Percentiles rank a stretch among this genome's conserved stretches.
phyloP scores from a whole-genome alignment of 2,888 invertebrate genomes.

The Pammene fasciana region DNA sequence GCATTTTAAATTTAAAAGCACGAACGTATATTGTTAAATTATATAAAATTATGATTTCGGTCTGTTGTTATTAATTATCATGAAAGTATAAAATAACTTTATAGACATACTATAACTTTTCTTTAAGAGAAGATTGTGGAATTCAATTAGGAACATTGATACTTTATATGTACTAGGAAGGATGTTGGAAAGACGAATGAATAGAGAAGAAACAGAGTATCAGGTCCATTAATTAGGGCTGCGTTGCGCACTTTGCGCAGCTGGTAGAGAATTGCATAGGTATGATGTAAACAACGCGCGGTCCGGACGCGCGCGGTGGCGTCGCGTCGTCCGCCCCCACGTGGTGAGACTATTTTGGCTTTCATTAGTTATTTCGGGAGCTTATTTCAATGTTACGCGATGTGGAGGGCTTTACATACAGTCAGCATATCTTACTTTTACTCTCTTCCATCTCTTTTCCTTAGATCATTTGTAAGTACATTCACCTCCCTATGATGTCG shows the following conservation, averaged over 20 bases:
- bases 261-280: background rate
- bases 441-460: too few relatives aligned
- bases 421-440: slow-evolving; percentile 17
- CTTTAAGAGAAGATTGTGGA: too few relatives aligned
- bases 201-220: too few relatives aligned
- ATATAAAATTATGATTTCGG: background rate
- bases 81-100: too few relatives aligned
- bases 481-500: too few relatives aligned
- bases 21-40: background rate
- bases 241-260: background rate
- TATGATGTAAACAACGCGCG: slow-evolving; percentile 36
- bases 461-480: too few relatives aligned
- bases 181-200: too few relatives aligned
- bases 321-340: slow-evolving; percentile 52
- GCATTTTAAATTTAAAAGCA: slow-evolving; percentile 11
- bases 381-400: slow-evolving; percentile 54
- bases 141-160: too few relatives aligned
- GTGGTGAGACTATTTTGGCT: slow-evolving; percentile 56
- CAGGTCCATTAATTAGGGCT: background rate
- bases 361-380: slow-evolving; percentile 52
- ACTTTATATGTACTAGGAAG: too few relatives aligned
- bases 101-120: too few relatives aligned
- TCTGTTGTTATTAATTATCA: too few relatives aligned
- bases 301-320: slow-evolving; percentile 11
- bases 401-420: slow-evolving; percentile 43